phyloP scores from a whole-genome alignment of 1,140 invertebrate species.

The Drosophila mojavensis region DNA sequence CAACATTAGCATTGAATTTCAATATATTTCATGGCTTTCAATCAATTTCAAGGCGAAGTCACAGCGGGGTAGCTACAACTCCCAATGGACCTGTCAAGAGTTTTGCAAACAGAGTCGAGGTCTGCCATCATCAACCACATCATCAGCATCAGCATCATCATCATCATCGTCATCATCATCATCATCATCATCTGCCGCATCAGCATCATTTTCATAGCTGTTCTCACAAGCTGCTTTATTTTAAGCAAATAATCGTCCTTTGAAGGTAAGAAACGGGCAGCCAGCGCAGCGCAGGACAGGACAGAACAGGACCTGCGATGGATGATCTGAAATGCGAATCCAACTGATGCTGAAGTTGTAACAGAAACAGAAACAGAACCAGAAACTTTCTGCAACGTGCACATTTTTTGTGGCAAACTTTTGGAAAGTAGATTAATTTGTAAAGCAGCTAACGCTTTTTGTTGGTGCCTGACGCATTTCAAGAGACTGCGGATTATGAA shows the following conservation, averaged over 20 bases:
- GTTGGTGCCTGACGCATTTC: slow-evolving; percentile 36
- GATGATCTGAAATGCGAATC: not conserved
- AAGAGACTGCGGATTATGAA: slow-evolving; percentile 66
- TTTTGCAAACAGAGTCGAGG: slow-evolving; percentile 58
- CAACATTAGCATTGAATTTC: slow-evolving; percentile 71
- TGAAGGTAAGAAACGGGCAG: slow-evolving; percentile 2
- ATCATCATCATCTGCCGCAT: slow-evolving; percentile 1
- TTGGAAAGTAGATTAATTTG: slow-evolving; percentile 68
- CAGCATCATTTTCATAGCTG: slow-evolving; percentile 11
- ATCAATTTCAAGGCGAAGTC: slow-evolving; percentile 73
- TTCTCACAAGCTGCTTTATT: slow-evolving; percentile 14
- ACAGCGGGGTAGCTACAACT: slow-evolving; percentile 50
- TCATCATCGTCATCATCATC: slow-evolving; percentile 14
- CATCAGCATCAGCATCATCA: slow-evolving; percentile 12
- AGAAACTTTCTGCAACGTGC: slow-evolving; percentile 54
- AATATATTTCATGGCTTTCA: slow-evolving; percentile 81
- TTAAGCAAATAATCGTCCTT: slow-evolving; percentile 7
- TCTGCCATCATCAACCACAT: slow-evolving; percentile 20
- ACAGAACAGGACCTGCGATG: no score
- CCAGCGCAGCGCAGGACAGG: not conserved
- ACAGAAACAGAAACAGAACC: slow-evolving; percentile 31
- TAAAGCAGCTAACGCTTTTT: slow-evolving; percentile 52
- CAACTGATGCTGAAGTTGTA: not conserved
- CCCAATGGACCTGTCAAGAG: slow-evolving; percentile 70
- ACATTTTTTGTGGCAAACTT: slow-evolving; percentile 53